phyloP scores from a whole-genome alignment of 2,113 vertebrate genomes.

The Stomatorhinus ivindoensis region DNA sequence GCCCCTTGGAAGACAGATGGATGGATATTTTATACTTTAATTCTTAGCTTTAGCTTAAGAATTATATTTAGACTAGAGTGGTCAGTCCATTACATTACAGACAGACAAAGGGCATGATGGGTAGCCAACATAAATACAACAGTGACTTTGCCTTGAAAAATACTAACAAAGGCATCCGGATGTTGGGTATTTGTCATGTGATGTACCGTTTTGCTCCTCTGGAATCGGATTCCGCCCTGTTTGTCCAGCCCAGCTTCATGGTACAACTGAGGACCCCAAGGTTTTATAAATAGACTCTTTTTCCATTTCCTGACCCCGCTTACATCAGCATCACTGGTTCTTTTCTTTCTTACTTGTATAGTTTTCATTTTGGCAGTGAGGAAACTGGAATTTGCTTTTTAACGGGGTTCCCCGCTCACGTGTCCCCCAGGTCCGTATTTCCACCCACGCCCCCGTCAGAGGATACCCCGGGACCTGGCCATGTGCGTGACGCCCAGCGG shows the following conservation, averaged over 20 bases:
- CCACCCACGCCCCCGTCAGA: slow-evolving; percentile 86
- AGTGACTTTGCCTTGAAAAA: not conserved
- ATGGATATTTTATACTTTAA: not conserved
- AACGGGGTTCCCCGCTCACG: not conserved
- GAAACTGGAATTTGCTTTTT: not conserved
- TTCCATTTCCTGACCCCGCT: not conserved
- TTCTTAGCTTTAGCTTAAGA: not conserved
- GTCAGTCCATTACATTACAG: not conserved
- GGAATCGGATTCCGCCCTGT: not conserved
- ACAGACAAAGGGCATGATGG: not conserved
- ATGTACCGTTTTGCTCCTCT: not conserved
- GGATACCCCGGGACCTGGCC: slow-evolving; percentile 89
- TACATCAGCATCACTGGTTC: not conserved
- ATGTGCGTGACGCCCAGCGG: slow-evolving; percentile 98
- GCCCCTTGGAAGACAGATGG: not conserved
- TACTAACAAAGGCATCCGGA: not conserved
- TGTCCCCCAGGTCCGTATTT: slow-evolving; percentile 80
- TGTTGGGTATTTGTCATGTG: not conserved
- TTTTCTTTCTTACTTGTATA: not conserved
- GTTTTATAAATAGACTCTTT: not conserved
- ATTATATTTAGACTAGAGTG: not conserved
- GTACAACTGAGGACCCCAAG: not conserved
- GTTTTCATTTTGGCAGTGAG: not conserved
- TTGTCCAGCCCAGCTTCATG: not conserved
- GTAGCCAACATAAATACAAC: not conserved